A percentile compares a stretch with the other conserved stretches of the same genome.
Evolutionary conservation across 2,888 invertebrate species (phyloP).

Genomic region (Crossocerus cetratus): DNA sequence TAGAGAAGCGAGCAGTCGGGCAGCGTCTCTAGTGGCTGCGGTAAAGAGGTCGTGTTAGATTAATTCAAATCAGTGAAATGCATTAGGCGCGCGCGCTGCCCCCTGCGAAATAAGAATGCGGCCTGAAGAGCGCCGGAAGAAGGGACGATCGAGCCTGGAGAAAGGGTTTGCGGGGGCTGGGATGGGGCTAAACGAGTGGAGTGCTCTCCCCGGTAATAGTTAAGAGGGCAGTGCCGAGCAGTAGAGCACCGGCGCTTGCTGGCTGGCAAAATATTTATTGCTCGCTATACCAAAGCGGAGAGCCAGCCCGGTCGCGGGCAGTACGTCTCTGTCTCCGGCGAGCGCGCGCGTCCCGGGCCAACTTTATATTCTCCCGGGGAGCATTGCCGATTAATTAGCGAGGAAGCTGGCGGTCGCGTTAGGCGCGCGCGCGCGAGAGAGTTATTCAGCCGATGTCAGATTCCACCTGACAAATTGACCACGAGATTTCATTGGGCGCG

Average conservation of each 20-base stretch:
- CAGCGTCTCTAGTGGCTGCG: too few species aligned
- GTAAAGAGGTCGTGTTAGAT: not conserved
- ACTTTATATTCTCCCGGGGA: conserved; percentile 9
- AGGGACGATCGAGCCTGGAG: conserved; percentile 16
- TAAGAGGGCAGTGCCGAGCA: conserved; percentile 10
- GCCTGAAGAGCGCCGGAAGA: not conserved
- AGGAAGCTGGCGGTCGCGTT: not conserved
- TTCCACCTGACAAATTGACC: not conserved
- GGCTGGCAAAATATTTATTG: conserved; percentile 26
- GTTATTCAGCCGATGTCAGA: not conserved
- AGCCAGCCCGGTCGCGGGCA: too few species aligned
- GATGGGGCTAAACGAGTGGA: conserved; percentile 17
- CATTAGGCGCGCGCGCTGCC: not conserved
- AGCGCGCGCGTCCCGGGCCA: not conserved
- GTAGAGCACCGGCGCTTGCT: too few species aligned
- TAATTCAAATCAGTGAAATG: conserved; percentile 5
- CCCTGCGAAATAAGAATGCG: not conserved
- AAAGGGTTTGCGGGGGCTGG: conserved; percentile 20
- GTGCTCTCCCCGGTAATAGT: conserved; percentile 19
- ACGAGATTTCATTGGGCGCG: not conserved
- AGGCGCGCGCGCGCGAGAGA: not conserved
- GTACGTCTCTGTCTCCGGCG: not conserved
- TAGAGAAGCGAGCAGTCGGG: not conserved
- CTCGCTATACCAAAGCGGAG: not conserved
- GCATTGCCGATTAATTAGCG: not conserved